phyloP scores from a whole-genome alignment of 2,113 vertebrate genomes.

The Catharus bicknelli region DNA sequence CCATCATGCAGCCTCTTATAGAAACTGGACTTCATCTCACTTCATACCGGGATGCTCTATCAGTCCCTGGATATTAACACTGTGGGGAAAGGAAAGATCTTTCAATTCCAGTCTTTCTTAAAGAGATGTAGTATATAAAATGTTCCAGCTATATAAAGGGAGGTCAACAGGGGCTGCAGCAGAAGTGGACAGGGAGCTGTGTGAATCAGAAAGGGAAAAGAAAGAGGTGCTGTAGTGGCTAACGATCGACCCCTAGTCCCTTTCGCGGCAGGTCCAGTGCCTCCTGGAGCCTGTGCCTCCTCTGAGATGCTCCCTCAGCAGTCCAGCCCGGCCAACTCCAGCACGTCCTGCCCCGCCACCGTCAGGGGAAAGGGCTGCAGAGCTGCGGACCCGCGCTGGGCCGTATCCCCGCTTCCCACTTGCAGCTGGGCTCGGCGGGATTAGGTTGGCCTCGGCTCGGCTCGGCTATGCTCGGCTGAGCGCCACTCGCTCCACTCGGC shows the following conservation, averaged over 20 bases:
- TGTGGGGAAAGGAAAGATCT: background rate
- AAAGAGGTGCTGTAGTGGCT: background rate
- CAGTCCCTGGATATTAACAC: background rate
- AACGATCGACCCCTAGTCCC: background rate
- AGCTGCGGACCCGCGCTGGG: background rate
- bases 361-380: background rate
- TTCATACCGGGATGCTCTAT: background rate
- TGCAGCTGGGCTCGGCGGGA: background rate
- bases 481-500: too few species aligned
- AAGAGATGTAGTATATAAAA: background rate
- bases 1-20: background rate
- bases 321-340: too few species aligned
- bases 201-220: background rate
- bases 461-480: too few species aligned
- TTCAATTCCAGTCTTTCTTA: background rate
- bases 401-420: rapidly evolving
- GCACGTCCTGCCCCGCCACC: background rate
- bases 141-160: background rate
- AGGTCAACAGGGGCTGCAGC: background rate
- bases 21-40: background rate
- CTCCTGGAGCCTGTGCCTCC: background rate
- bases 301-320: background rate
- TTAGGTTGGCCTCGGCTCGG: too few species aligned
- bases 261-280: background rate
- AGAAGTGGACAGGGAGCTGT: background rate